Conservation (phyloP, 2,113 vertebrate genomes). For the Centrocercus urophasianus region DNA sequence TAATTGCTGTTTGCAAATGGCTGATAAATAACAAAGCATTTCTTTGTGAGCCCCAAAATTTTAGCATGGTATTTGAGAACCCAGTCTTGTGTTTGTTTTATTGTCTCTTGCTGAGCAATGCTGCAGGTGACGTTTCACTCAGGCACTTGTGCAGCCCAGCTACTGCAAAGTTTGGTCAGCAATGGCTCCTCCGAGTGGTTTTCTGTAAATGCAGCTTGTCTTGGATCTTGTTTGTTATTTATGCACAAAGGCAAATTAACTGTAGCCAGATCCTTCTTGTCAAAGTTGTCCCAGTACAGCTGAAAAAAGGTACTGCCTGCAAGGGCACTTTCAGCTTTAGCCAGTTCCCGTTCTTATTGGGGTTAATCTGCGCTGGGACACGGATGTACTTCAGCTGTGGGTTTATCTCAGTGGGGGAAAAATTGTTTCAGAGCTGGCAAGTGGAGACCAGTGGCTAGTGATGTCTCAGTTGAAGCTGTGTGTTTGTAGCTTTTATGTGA, state of each 20-base stretch:
- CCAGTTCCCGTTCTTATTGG: not conserved
- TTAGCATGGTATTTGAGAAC: not conserved
- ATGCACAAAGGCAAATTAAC: not conserved
- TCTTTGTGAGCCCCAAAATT: not conserved
- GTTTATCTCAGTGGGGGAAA: not conserved
- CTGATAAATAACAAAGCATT: slow-evolving; percentile 1
- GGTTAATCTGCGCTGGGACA: not conserved
- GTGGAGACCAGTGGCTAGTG: not conserved
- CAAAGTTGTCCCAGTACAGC: not conserved
- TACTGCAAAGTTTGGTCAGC: not conserved
- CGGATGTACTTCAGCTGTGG: not conserved
- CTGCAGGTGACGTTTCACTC: not conserved
- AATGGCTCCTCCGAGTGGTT: not conserved
- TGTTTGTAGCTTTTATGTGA: not conserved
- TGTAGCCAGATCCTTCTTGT: not conserved
- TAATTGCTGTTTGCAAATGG: not conserved
- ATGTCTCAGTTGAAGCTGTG: not conserved
- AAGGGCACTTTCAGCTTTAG: not conserved
- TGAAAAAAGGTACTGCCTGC: not conserved
- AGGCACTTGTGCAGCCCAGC: not conserved
- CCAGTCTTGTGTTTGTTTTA: not conserved
- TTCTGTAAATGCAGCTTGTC: not conserved
- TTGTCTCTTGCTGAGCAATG: not conserved
- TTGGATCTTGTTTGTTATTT: not conserved
- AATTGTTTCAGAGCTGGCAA: not conserved